A percentile compares a stretch with the other conserved stretches of the same genome.
phyloP scores from a whole-genome alignment of 2,888 invertebrate genomes.

The Subacronicta megacephala region DNA sequence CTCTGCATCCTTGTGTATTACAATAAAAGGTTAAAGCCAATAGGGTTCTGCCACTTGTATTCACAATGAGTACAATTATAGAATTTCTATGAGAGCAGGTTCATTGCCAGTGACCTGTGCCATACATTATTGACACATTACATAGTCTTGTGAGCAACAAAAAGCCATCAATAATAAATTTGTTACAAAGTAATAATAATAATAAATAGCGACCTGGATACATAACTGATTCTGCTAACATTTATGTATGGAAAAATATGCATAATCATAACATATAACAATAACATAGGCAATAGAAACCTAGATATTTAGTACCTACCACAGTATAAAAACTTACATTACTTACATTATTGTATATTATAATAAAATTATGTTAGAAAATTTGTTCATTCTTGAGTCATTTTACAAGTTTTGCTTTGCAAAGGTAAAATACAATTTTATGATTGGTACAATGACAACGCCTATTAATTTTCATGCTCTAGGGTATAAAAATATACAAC shows the following conservation, averaged over 20 bases:
- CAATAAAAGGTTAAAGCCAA: constrained; percentile 8
- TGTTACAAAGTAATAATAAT: constrained; percentile 18
- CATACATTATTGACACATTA: constrained; percentile 12
- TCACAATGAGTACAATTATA: constrained; percentile 34
- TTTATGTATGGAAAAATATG: not conserved
- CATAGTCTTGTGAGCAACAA: constrained; percentile 11
- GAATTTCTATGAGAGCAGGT: constrained; percentile 29
- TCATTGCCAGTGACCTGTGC: constrained; percentile 39
- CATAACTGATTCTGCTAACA: constrained; percentile 7
- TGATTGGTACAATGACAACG: not conserved
- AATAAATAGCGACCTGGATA: constrained; percentile 1
- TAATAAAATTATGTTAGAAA: not conserved
- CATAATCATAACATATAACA: too few relatives aligned
- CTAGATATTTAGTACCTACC: too few relatives aligned
- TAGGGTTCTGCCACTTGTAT: constrained; percentile 20
- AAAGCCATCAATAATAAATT: constrained; percentile 8
- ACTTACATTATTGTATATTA: too few relatives aligned
- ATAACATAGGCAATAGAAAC: not conserved
- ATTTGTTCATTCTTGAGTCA: not conserved
- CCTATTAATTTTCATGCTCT: too few relatives aligned
- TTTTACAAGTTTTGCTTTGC: not conserved
- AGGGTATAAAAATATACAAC: constrained; percentile 30
- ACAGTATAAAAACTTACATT: too few relatives aligned
- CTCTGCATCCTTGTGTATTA: constrained; percentile 6
- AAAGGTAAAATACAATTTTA: not conserved